A percentile compares a stretch with the other conserved stretches of the same genome.
phyloP scores from a whole-genome alignment of 2,888 invertebrate species.

The Sarcophaga caerulescens region DNA sequence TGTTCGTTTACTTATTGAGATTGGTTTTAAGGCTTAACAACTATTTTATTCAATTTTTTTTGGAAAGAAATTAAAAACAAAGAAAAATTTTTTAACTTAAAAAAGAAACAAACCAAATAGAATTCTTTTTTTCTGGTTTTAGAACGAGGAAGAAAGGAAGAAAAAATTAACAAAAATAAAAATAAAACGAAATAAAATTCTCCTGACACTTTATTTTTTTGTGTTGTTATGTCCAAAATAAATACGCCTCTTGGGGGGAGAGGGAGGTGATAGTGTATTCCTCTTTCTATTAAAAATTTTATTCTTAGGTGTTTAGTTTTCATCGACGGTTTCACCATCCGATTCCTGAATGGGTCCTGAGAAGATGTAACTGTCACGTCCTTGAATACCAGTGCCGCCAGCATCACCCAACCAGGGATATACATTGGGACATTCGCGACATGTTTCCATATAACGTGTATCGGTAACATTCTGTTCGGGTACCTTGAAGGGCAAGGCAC shows the following conservation, averaged over 20 bases:
- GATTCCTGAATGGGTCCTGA: constrained; percentile 68
- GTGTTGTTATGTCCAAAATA: constrained; percentile 33
- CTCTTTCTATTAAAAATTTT: not conserved
- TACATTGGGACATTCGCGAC: constrained; percentile 91
- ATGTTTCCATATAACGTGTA: constrained; percentile 93
- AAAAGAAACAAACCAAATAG: constrained; percentile 4
- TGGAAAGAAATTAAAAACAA: constrained; percentile 25
- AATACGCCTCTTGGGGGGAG: constrained; percentile 33
- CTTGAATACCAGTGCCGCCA: constrained; percentile 89
- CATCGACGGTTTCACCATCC: constrained; percentile 53
- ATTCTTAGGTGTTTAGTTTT: constrained; percentile 39
- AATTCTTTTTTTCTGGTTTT: not conserved
- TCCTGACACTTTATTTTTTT: constrained; percentile 59
- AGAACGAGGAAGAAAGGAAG: not conserved
- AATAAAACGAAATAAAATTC: constrained; percentile 37
- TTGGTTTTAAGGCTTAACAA: constrained; percentile 41
- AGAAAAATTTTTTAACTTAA: constrained; percentile 1
- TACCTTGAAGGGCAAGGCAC: constrained; percentile 90
- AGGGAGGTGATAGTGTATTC: not conserved
- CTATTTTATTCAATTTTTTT: constrained; percentile 29
- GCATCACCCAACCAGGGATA: constrained; percentile 95
- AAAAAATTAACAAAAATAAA: constrained; percentile 18
- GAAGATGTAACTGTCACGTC: constrained; percentile 87
- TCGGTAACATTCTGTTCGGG: constrained; percentile 89
- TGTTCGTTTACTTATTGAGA: constrained; percentile 1